Evolutionary conservation across 2,797 vertebrate species (phyloP).

Genomic region (Pithecia hirsuta): DNA sequence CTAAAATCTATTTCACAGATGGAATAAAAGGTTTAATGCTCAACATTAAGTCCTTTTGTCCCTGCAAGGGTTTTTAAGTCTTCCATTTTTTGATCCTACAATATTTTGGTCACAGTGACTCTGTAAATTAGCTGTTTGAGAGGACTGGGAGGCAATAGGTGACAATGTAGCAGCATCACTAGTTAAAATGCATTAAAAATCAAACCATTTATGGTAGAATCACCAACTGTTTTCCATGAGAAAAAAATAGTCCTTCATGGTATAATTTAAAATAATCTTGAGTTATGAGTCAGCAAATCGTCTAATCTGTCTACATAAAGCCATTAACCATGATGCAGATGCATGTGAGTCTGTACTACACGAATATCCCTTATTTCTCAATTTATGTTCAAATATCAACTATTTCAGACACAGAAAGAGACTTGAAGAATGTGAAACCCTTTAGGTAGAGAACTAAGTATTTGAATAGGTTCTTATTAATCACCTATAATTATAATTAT

Average conservation of each 20-base stretch:
- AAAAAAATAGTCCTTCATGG: background rate
- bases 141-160: background rate
- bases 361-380: background rate
- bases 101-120: background rate
- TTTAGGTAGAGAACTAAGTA: background rate
- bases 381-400: background rate
- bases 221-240: background rate
- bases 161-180: background rate
- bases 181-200: background rate
- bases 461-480: slow-evolving; percentile 24
- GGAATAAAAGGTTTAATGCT: background rate
- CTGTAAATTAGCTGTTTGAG: slow-evolving; percentile 39
- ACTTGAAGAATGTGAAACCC: background rate
- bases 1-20: slow-evolving; percentile 23
- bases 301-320: background rate
- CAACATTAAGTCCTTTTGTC: slow-evolving; percentile 29
- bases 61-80: slow-evolving; percentile 40
- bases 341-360: background rate
- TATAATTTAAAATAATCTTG: slow-evolving; percentile 26
- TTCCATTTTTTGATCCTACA: background rate
- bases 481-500: background rate
- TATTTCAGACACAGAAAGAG: background rate
- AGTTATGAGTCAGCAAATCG: background rate
- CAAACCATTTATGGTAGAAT: background rate
- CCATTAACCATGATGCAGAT: background rate